A percentile compares a stretch with the other conserved stretches of the same genome.
Evolutionary conservation across 2,888 invertebrate species (phyloP).

Genomic region (Gymnoscelis rufifasciata): DNA sequence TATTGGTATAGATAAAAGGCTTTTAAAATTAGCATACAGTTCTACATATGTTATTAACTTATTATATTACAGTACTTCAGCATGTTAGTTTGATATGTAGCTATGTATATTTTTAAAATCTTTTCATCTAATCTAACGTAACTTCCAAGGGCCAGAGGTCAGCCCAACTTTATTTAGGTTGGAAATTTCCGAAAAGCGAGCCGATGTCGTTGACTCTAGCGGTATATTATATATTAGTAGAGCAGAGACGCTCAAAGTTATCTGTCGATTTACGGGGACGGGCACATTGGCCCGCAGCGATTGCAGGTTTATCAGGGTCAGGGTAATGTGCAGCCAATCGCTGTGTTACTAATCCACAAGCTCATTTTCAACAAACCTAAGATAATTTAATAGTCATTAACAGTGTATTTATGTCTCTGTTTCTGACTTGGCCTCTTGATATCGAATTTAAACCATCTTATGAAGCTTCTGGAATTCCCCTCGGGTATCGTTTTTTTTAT

Average conservation of each 20-base stretch:
- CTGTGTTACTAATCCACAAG: constrained; percentile 17
- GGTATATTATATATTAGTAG: constrained; percentile 30
- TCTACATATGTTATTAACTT: too few relatives aligned
- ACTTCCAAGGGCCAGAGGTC: too few relatives aligned
- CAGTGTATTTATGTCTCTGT: not conserved
- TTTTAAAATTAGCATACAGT: too few relatives aligned
- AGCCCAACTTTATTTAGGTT: constrained; percentile 3
- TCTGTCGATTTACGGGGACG: constrained; percentile 48
- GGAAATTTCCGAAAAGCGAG: constrained; percentile 26
- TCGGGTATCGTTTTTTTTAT: too few relatives aligned
- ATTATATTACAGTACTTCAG: too few relatives aligned
- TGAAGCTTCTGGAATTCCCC: too few relatives aligned
- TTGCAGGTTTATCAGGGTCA: constrained; percentile 67
- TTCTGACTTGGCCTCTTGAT: too few relatives aligned
- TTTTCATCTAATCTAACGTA: too few relatives aligned
- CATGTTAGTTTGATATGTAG: too few relatives aligned
- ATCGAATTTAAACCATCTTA: too few relatives aligned
- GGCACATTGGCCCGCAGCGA: constrained; percentile 54
- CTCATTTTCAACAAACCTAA: not conserved
- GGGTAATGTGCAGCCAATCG: constrained; percentile 35
- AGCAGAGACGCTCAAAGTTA: constrained; percentile 33
- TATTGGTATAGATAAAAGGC: too few relatives aligned
- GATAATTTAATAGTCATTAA: not conserved
- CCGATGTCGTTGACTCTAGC: constrained; percentile 41
- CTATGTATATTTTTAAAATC: too few relatives aligned